Base-by-base conservation (phyloP, 2,888 invertebrate genomes). In the Cerceris rybyensis region DNA sequence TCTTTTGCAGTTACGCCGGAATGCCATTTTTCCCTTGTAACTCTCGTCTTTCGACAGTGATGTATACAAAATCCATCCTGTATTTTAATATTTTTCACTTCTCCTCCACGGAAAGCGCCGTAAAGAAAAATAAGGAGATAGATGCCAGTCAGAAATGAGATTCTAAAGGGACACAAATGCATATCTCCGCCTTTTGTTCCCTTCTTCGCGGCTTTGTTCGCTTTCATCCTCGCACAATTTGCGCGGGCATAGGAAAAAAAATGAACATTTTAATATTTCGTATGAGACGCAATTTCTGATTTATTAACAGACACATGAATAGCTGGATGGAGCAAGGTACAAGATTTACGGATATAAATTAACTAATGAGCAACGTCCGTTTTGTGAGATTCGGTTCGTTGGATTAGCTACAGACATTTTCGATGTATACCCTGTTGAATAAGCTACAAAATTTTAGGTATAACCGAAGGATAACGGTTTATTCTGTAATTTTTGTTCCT, bases 51-150 rank as follows among this genome's bases (percentile, higher is more conserved):
- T 9, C 61, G 8, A 5, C 11, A 7, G 13, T 11, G 46, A 28
- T 58, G 41, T 49, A 50, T 49, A 60, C 2, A 52, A 52, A 14
- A 75, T 66, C 55, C 63, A 58, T 64, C 65, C 64, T 61, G 61
- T 50, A 67, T 67, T 75, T 75, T 75, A 72, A 75, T 75, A 67
- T 75, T 67, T 67, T 46, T 58, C 73, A 28, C 66, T 66, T 52
- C 41, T 65, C 57, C 43, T 14, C 16, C 11, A 28, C 39, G 61
- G 61, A 16, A 60, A 61, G 41, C n/a, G 6, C 5, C 50, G 17
- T n/a, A 9, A 71, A 67, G 60, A 39, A 41, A 55, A 75, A 63
- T 67, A 75, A 63, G 58, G 58, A 57, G 74, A 75, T 58, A 43
- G 46, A 14, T 49, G 7, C 42, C 17, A 7, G 17, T 4, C 46